Evolutionary conservation across 2,888 invertebrate species (phyloP), one percentile per base, ranked within the genome.

Genomic region (Hemicrepidius hirtus): DNA sequence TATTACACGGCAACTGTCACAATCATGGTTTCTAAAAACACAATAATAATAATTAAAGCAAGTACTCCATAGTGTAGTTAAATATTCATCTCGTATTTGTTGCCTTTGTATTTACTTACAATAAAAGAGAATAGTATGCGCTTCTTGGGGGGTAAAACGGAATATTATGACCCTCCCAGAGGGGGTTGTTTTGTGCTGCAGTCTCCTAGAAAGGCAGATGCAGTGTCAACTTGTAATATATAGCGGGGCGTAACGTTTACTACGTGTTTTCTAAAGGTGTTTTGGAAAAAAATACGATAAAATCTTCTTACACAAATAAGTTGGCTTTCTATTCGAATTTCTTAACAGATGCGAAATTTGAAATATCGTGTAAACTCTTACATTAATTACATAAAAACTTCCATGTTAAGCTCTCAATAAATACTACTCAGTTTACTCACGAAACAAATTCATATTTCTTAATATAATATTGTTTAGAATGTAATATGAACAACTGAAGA

Each of bases 131-230:
- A 70, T 75, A 77, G 80, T 83, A 82, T 82, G 80, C 69, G 68
- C 81, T 55, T 80, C 78, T 74, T 76, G 80, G 84, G 84, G 83
- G 83, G 83, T 79, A 81, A 78, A 83, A 83, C 82, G 83, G 83
- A 82, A 85, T 85, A 84, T 85, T 85, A 83, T 85, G 84, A 85
- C 85, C 81, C 79, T 82, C 84, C 60, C 82, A 78, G 73, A 76
- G 79, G 84, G 84, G 84, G 83, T 81, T 82, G 77, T 75, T 72
- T 77, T 78, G 76, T 78, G 73, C 64, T 69, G 28, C 55, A 65
- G 64, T 67, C 69, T 76, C 70, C 67, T 71, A 73, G 75, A 75
- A 79, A 77, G 78, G 81, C 82, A 82, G 82, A 81, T 82, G 82
- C 78, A 77, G 71, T 79, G 82, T 82, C 82, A 80, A 79, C 76